Percentiles rank a stretch among this genome's conserved stretches.
Evolutionary conservation across 2,888 invertebrate genomes (phyloP).

Genomic region (Pseudococcus longispinus): DNA sequence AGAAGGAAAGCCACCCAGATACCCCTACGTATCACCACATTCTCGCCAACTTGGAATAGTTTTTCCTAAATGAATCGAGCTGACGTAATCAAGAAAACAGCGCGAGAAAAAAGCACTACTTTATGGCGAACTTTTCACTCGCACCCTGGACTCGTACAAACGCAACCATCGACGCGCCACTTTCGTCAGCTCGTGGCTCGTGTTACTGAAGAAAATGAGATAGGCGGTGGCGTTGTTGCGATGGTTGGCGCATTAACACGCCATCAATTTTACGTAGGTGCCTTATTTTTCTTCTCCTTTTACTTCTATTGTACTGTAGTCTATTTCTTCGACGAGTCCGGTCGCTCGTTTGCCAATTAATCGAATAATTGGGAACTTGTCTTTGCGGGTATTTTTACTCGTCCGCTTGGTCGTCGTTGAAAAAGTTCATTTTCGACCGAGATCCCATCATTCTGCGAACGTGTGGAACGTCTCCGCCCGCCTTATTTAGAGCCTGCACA

Average conservation of each 20-base stretch:
- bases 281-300: background rate
- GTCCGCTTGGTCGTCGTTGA: background rate
- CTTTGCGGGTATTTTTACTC: conserved; percentile 48
- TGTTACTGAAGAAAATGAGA: background rate
- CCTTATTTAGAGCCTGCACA: conserved; percentile 23
- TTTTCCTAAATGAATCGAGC: background rate
- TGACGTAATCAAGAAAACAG: background rate
- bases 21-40: background rate
- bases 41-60: background rate
- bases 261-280: conserved; percentile 34
- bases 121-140: background rate
- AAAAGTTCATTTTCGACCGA: background rate
- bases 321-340: background rate
- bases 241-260: conserved; percentile 25
- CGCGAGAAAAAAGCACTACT: background rate
- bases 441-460: background rate
- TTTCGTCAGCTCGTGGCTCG: background rate
- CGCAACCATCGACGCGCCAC: background rate
- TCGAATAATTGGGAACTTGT: conserved; percentile 56
- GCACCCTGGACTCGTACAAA: background rate
- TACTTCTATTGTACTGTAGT: background rate
- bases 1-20: background rate
- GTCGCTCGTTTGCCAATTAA: conserved; percentile 51
- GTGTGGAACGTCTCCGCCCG: background rate
- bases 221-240: background rate